Percentiles rank a stretch among this genome's conserved stretches.
These are phyloP conservation scores for Apaloderma vittatum DNA, from an alignment of 2,113 vertebrate genomes.

Conservation along the genomic window DNA sequence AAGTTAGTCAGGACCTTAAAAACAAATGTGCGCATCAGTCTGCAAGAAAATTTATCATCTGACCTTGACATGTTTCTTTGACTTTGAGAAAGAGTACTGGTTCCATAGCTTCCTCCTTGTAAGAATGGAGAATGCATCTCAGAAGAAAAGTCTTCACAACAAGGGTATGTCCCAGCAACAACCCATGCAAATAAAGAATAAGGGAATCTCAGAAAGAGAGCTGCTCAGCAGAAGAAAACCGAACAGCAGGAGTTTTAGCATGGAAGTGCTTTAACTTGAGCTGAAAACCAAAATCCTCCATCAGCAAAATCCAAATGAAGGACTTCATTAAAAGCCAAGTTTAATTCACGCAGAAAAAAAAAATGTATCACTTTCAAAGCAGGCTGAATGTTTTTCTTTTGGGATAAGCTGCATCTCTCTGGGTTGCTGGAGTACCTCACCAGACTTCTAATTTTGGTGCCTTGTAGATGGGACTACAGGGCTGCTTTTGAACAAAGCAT, in stretches of 20 bases:
- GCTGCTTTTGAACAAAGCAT: background rate
- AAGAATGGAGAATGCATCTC: background rate
- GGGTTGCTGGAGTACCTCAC: background rate
- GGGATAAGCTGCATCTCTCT: background rate
- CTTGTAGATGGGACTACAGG: background rate
- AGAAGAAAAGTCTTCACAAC: background rate
- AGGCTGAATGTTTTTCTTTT: background rate
- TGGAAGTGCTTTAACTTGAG: background rate
- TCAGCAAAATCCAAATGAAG: constrained; percentile 32
- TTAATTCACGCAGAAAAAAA: constrained; percentile 23
- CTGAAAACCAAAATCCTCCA: constrained; percentile 21
- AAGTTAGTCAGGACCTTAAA: background rate
- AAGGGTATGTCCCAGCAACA: background rate
- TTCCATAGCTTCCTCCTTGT: background rate
- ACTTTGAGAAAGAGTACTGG: background rate
- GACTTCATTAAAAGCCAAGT: constrained; percentile 39
- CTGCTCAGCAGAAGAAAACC: background rate
- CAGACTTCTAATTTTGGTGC: background rate
- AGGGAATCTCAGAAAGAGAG: background rate
- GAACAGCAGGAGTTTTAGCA: background rate
- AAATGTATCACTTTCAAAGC: background rate
- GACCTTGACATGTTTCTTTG: background rate
- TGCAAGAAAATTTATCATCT: background rate
- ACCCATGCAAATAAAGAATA: background rate
- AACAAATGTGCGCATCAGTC: background rate